A percentile compares a stretch with the other conserved stretches of the same genome.
These are phyloP conservation scores for Enteromius trimaculatus DNA, from an alignment of 2,797 vertebrate species.

Conservation along the genomic window DNA sequence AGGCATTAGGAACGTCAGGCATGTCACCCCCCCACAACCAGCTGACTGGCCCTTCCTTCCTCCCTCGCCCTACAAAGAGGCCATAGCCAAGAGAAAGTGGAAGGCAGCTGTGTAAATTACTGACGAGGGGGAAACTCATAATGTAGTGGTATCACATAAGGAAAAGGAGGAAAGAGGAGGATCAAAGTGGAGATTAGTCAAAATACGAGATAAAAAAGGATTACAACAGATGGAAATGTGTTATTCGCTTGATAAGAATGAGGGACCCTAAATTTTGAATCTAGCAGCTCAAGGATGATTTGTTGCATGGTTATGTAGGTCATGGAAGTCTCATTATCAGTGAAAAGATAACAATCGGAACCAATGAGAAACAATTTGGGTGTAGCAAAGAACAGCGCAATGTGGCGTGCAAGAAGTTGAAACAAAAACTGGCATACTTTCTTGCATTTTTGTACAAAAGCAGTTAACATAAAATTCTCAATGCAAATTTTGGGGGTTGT, in stretches of 20 bases:
- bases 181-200: conserved; percentile 52
- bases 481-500: not conserved
- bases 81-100: conserved; percentile 42
- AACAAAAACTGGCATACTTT: conserved; percentile 9
- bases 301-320: conserved; percentile 21
- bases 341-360: conserved; percentile 17
- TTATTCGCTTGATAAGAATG: conserved; percentile 43
- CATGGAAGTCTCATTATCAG: conserved; percentile 11
- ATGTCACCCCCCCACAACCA: conserved; percentile 43
- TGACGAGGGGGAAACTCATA: conserved; percentile 45
- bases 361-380: not conserved
- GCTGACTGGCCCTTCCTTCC: conserved; percentile 56
- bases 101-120: conserved; percentile 59
- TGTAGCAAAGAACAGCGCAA: not conserved
- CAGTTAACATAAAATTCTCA: not conserved
- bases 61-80: conserved; percentile 32
- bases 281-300: conserved; percentile 12
- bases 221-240: conserved; percentile 47
- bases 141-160: conserved; percentile 40
- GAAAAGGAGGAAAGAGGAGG: conserved; percentile 54
- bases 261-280: not conserved
- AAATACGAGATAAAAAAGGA: conserved; percentile 44
- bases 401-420: not conserved
- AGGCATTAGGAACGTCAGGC: conserved; percentile 53
- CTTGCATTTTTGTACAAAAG: not conserved